These are phyloP conservation scores for Cryptops parisi DNA, from an alignment of 2,888 invertebrate species.

Conservation along the genomic window DNA sequence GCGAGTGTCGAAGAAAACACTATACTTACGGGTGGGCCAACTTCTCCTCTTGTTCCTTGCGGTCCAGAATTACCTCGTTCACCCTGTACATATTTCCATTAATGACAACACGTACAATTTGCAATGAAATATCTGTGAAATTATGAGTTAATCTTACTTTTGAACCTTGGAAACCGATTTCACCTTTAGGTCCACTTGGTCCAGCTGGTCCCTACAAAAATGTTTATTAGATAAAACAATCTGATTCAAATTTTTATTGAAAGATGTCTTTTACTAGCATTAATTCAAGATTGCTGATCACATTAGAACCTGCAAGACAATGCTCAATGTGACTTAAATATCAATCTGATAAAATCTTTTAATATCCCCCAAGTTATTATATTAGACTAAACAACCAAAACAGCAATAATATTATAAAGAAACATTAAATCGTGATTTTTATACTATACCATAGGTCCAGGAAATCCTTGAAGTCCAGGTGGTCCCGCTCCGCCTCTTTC, in stretches of 20 bases:
- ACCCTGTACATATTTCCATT: slow-evolving; percentile 32
- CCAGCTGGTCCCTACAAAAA: slow-evolving; percentile 44
- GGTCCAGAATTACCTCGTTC: slow-evolving; percentile 52
- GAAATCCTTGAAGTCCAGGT: slow-evolving; percentile 45
- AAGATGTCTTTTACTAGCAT: too few species aligned
- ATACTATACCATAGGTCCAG: slow-evolving; percentile 39
- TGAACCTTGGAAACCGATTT: slow-evolving; percentile 50
- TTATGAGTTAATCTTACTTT: slow-evolving; percentile 31
- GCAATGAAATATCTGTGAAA: background rate
- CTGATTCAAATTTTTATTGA: too few species aligned
- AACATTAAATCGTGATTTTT: too few species aligned
- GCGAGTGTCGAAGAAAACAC: too few species aligned
- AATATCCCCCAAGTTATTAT: too few species aligned
- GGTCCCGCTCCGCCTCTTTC: slow-evolving; percentile 57
- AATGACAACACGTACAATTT: background rate
- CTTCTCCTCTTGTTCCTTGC: slow-evolving; percentile 34
- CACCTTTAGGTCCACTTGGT: slow-evolving; percentile 55
- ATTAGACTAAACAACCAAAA: too few species aligned
- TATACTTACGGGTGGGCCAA: slow-evolving; percentile 13
- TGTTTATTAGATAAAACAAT: too few species aligned
- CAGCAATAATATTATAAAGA: too few species aligned
- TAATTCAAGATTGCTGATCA: too few species aligned
- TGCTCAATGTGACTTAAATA: too few species aligned
- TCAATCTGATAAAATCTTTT: too few species aligned
- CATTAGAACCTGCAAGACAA: too few species aligned